A percentile compares a stretch with the other conserved stretches of the same genome.
These are phyloP conservation scores for Drosophila virilis DNA, from an alignment of 1,140 invertebrate species.

Conservation along the genomic window DNA sequence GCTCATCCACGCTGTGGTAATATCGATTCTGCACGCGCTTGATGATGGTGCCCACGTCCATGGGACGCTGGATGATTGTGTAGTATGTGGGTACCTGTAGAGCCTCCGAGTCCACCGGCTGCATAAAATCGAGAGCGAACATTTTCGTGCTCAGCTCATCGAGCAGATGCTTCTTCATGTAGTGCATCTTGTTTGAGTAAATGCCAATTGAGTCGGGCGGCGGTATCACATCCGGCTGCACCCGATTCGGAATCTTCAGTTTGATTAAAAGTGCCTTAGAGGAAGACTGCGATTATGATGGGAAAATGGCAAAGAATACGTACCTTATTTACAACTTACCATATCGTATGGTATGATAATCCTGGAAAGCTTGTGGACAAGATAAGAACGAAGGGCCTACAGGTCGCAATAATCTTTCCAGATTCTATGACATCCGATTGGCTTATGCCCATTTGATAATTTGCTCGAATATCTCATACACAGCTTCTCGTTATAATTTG, in stretches of 20 bases:
- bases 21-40: conserved; percentile 17
- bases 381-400: neutral
- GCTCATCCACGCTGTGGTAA: conserved; percentile 14
- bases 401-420: conserved; percentile 1
- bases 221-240: conserved; percentile 11
- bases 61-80: conserved; percentile 4
- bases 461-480: neutral
- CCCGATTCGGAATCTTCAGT: neutral
- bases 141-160: neutral
- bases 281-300: neutral
- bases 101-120: neutral
- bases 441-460: conserved; percentile 3
- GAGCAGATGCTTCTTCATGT: neutral
- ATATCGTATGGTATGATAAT: neutral
- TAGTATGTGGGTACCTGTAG: conserved; percentile 22
- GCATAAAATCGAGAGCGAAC: neutral
- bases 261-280: neutral
- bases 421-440: conserved; percentile 6
- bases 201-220: neutral
- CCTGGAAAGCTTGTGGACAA: neutral
- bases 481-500: conserved; percentile 1
- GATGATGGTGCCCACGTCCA: conserved; percentile 13
- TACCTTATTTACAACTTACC: neutral
- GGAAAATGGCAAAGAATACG: neutral
- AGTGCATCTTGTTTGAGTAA: conserved; percentile 26